Base-by-base conservation (phyloP, 2,113 vertebrate genomes). In the Leptobrachium ailaonicum region DNA sequence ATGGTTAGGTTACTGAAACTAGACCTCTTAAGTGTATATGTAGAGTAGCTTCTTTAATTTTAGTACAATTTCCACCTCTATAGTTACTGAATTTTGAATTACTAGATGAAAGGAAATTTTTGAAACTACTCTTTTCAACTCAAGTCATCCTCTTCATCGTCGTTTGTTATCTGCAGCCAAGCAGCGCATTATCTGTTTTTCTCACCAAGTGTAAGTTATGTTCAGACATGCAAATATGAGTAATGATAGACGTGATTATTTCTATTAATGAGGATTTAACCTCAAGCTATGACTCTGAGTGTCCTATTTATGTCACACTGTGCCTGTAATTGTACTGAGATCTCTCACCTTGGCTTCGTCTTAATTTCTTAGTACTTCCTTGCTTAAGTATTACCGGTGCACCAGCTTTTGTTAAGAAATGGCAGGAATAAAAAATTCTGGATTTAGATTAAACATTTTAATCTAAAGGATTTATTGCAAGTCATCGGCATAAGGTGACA, bases 231-330 rank as follows among this genome's bases (percentile, higher is more conserved):
- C 9, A 62, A 47, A 63, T 56, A 78, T 71, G 54, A 78, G 13
- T 71, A 13, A 78, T 78, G 54, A 50, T 78, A 40, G 76, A 45
- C 44, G 13, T 54, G 54, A 63, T 70, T 71, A 71, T 50, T 71
- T 47, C 66, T 45, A 54, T 53, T 71, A 78, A 78, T 56, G 56
- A 78, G 67, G 42, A 42, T 62, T 78, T 78, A 78, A 78, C 76
- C 76, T 62, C 76, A 71, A 71, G 76, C 56, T 47, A 70, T 7
- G 67, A 44, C 42, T 78, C 75, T 4, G 41, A 50, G 3, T 68
- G 66, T 69, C 47, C 75, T 77, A 69, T 77, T 58, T 77, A 43
- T 69, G 60, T 78, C 76, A 78, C 76, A 71, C 76, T 78, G 76
- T 40, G 76, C 41, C 42, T 78, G 67, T 78, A 78, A 78, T 78